Evolutionary conservation across 2,888 invertebrate genomes (phyloP).

Genomic region (Meteorus cinctellus): DNA sequence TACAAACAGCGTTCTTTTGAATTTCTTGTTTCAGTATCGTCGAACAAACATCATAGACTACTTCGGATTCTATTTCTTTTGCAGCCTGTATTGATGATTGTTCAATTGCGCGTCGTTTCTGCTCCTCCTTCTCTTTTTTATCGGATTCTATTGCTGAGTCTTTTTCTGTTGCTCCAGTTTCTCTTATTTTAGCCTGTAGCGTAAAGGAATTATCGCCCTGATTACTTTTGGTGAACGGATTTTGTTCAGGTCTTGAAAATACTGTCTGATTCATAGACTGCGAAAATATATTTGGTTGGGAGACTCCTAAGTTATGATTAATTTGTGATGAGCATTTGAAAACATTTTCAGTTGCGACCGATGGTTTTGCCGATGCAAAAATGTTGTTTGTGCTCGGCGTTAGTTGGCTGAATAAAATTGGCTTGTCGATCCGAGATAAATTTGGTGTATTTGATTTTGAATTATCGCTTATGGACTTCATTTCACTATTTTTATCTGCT

Average conservation of each 20-base stretch:
- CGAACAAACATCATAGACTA: slow-evolving; percentile 58
- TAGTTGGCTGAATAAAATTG: neutral
- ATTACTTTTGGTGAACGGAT: neutral
- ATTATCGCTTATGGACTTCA: neutral
- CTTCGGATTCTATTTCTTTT: slow-evolving; percentile 55
- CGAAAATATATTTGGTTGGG: slow-evolving; percentile 12
- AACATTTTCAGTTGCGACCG: neutral
- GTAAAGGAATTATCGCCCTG: neutral
- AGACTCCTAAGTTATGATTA: neutral
- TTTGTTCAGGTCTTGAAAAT: neutral
- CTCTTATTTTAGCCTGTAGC: slow-evolving; percentile 4
- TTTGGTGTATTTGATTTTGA: neutral
- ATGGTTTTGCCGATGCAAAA: neutral
- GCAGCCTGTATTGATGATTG: slow-evolving; percentile 57
- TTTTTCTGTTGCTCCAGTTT: slow-evolving; percentile 30
- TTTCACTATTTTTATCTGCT: neutral
- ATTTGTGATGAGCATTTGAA: neutral
- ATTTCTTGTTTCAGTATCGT: slow-evolving; percentile 57
- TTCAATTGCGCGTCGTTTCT: slow-evolving; percentile 51
- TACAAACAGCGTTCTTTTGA: slow-evolving; percentile 54
- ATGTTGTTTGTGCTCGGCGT: neutral
- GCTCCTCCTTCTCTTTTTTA: slow-evolving; percentile 20
- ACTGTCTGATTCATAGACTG: neutral
- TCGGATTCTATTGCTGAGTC: slow-evolving; percentile 38
- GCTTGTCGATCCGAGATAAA: neutral